Evolutionary conservation across 2,113 vertebrate species (phyloP), one percentile per base, ranked within the genome.

Genomic region (Zonotrichia leucophrys): DNA sequence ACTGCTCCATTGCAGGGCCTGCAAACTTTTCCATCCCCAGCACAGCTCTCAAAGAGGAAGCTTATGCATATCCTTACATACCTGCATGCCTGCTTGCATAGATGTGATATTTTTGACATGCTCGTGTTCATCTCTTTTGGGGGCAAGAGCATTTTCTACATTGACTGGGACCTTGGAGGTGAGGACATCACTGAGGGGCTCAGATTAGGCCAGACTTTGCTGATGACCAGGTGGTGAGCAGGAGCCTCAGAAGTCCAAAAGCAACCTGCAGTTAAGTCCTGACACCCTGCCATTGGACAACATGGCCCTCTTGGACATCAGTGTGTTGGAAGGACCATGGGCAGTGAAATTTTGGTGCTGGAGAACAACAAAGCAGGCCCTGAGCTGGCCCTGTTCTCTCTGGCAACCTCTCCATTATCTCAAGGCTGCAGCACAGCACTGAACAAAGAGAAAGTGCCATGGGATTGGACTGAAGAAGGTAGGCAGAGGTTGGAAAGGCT

Each of bases 281-380:
- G 64, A 75, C 30, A 27, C 2, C 1, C 25, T 13, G 2, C 28
- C 1, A 0, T 4, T 52, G 46, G 55, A 9, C 41, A 30, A 30
- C 18, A 4, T 2, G 25, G 46, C 4, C 9, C 18, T 39, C 18
- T 14, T 53, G 53, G 9, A 46, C 18, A 66, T 15, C 5, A 3
- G 16, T 0, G 1, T 33, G 19, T n/a, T 28, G 47, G 47, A 30
- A 70, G 9, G n/a, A 55, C 15, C 11, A 7, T 27, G n/a, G 17
- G 19, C 30, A 63, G 52, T 0, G 5, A 63, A 33, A 11, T 9
- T 58, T 80, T 50, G 33, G 30, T 1, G 1, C 24, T 72, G 28
- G 15, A 52, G n/a, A 84, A 30, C 22, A 0, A 2, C 0, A 2
- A 58, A 58, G 28, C 46, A 1, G 1, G 24, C 6, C 28, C 41